These are phyloP conservation scores for Dicerorhinus sumatrensis DNA, from an alignment of 2,113 vertebrate genomes.

Conservation along the genomic window DNA sequence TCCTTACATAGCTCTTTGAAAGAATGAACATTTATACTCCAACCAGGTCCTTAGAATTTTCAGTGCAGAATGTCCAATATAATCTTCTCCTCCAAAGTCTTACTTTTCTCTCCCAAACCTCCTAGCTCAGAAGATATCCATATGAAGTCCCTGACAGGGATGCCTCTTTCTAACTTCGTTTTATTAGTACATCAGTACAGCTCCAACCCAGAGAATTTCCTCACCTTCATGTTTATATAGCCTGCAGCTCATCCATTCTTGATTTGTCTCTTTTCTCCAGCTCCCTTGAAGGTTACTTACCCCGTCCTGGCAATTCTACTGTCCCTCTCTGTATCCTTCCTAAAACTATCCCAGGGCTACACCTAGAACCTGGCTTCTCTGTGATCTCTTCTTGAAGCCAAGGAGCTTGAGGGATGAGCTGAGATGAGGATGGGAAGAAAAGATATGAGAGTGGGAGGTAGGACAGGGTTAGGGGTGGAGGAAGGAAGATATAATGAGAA, in stretches of 20 bases:
- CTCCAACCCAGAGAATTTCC: background rate
- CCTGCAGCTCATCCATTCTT: background rate
- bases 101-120: background rate
- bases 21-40: background rate
- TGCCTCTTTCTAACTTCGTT: background rate
- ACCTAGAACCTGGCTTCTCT: background rate
- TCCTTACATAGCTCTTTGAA: background rate
- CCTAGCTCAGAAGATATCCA: background rate
- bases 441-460: rapidly evolving
- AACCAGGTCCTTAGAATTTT: background rate
- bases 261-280: background rate
- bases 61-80: background rate
- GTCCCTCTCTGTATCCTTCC: background rate
- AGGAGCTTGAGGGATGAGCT: background rate
- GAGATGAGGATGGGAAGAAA: background rate
- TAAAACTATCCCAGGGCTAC: background rate
- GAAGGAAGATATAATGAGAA: background rate
- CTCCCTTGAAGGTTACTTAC: background rate
- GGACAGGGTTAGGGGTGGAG: background rate
- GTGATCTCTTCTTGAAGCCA: background rate
- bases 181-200: background rate
- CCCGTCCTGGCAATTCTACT: no score
- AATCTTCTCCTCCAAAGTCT: background rate
- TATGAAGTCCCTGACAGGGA: background rate
- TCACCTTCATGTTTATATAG: background rate